A percentile compares a stretch with the other conserved stretches of the same genome.
Conservation (phyloP, 92 coral and sea anemone genomes). For the Parazoanthus atlanticus region DNA sequence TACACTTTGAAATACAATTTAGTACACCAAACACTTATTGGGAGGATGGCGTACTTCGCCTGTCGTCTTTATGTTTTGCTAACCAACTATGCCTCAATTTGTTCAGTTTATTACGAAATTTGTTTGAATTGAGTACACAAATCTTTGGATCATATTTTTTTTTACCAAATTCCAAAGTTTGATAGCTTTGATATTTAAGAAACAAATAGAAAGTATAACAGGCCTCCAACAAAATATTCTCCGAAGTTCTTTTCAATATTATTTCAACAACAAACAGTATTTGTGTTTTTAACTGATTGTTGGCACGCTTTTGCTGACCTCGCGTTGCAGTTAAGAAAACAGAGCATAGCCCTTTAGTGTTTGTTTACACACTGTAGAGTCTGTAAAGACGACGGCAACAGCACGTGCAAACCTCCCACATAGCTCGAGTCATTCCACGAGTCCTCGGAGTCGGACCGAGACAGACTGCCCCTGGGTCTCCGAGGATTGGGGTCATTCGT, state of each 20-base stretch:
- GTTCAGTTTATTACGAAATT: background rate
- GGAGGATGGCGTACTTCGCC: too few relatives aligned
- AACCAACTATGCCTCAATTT: too few relatives aligned
- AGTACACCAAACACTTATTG: too few relatives aligned
- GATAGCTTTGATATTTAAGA: background rate
- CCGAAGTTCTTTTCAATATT: background rate
- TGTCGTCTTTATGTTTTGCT: too few relatives aligned
- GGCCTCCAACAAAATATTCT: background rate
- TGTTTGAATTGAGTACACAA: background rate
- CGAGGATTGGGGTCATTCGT: background rate
- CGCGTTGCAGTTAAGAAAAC: slow-evolving; percentile 22
- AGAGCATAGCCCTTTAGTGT: slow-evolving; percentile 22
- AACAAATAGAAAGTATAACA: background rate
- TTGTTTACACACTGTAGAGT: background rate
- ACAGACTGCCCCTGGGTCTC: background rate
- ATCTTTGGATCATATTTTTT: too few relatives aligned
- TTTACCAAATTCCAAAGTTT: background rate
- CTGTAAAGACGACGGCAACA: background rate
- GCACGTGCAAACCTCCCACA: slow-evolving; percentile 34
- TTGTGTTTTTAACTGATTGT: slow-evolving; percentile 12
- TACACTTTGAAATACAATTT: too few relatives aligned
- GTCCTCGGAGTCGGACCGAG: background rate
- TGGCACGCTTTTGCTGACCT: slow-evolving; percentile 3
- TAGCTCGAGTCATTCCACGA: background rate
- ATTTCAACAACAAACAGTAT: slow-evolving; percentile 16